Percentiles rank a stretch among this genome's conserved stretches.
Conservation (phyloP, 1,140 invertebrate genomes). For the Drosophila cardini region DNA sequence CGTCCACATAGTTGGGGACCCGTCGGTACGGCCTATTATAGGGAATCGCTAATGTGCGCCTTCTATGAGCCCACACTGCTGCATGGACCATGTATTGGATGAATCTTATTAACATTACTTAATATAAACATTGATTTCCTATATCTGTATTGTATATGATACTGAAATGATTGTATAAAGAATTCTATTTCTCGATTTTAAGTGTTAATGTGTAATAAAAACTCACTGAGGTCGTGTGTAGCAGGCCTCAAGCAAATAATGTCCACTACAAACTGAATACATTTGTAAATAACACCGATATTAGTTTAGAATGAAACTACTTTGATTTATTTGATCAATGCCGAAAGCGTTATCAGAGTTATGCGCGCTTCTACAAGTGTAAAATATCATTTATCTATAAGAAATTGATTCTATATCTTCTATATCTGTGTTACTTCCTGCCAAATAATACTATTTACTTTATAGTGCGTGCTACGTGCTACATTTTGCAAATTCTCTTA, state of each 20-base stretch:
- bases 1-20: slow-evolving; percentile 84
- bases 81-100: slow-evolving; percentile 85
- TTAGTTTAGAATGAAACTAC: slow-evolving; percentile 23
- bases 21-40: slow-evolving; percentile 79
- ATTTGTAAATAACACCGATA: slow-evolving; percentile 62
- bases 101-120: slow-evolving; percentile 51
- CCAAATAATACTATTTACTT: not conserved
- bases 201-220: slow-evolving; percentile 72
- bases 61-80: slow-evolving; percentile 77
- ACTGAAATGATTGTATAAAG: slow-evolving; percentile 65
- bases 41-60: slow-evolving; percentile 80
- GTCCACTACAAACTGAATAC: slow-evolving; percentile 19
- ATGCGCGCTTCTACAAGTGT: slow-evolving; percentile 70
- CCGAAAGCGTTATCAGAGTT: slow-evolving; percentile 44
- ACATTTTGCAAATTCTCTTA: not conserved
- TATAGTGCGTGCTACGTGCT: slow-evolving; percentile 8
- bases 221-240: slow-evolving; percentile 63
- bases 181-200: slow-evolving; percentile 33
- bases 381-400: slow-evolving; percentile 49
- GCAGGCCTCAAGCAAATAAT: slow-evolving; percentile 41
- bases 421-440: slow-evolving; percentile 27
- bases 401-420: slow-evolving; percentile 9
- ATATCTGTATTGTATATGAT: slow-evolving; percentile 9
- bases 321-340: slow-evolving; percentile 41
- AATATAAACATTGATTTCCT: slow-evolving; percentile 1